Conservation (phyloP, 2,113 vertebrate genomes). For the Ginglymostoma cirratum region DNA sequence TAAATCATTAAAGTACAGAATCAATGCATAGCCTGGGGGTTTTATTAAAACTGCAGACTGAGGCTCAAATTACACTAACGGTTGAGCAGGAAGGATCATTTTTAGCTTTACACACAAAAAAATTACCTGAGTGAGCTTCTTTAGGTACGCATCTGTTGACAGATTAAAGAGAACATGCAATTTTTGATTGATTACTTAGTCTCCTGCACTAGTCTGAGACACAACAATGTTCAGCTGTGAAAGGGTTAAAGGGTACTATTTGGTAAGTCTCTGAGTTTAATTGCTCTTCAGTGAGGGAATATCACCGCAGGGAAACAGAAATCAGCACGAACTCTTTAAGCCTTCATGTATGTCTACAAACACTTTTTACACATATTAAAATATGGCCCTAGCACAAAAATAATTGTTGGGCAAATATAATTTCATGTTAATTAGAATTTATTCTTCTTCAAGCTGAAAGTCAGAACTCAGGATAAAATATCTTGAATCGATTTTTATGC, state of each 20-base stretch:
- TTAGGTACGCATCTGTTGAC: neutral
- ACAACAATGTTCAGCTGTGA: neutral
- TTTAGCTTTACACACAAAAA: neutral
- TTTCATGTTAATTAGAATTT: neutral
- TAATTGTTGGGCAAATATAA: neutral
- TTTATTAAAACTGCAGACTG: neutral
- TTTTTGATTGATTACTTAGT: neutral
- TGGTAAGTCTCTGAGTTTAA: neutral
- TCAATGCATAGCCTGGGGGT: neutral
- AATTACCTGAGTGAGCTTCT: neutral
- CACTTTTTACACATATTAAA: neutral
- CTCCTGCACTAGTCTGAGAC: neutral
- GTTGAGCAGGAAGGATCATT: neutral
- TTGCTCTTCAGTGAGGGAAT: neutral
- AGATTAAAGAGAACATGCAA: neutral
- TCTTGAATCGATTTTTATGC: neutral
- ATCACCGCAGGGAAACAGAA: neutral
- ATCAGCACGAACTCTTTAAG: neutral
- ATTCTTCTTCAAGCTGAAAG: neutral
- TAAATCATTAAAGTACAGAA: neutral
- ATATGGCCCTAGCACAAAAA: neutral
- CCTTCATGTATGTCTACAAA: neutral
- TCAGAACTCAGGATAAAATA: neutral
- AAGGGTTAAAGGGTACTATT: neutral
- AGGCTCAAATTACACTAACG: neutral